These are phyloP conservation scores for Nerophis ophidion DNA, from an alignment of 2,113 vertebrate genomes.

Conservation along the genomic window DNA sequence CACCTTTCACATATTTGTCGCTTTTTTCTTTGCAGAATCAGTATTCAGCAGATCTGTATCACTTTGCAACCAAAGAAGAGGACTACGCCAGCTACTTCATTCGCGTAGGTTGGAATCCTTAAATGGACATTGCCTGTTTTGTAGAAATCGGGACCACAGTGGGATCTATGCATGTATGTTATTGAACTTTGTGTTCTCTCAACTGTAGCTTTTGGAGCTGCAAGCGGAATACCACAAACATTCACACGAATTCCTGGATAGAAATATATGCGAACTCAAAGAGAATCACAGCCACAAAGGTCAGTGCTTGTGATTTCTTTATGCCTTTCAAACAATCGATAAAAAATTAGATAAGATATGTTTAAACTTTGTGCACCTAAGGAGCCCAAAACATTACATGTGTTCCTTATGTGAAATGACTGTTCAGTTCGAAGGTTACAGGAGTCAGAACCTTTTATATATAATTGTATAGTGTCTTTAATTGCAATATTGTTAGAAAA, in stretches of 20 bases:
- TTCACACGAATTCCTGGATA: slow-evolving; percentile 79
- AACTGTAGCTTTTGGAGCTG: slow-evolving; percentile 83
- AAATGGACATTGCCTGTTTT: background rate
- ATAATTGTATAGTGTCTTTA: no score
- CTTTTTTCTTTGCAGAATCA: slow-evolving; percentile 77
- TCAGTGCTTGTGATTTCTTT: slow-evolving; percentile 29
- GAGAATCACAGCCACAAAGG: slow-evolving; percentile 78
- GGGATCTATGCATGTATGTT: no score
- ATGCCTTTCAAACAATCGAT: no score
- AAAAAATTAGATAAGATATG: no score
- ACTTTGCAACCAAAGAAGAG: slow-evolving; percentile 91
- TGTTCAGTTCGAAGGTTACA: no score
- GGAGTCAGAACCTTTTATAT: no score
- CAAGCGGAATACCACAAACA: slow-evolving; percentile 87
- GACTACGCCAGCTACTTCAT: slow-evolving; percentile 90
- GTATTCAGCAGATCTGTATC: slow-evolving; percentile 95
- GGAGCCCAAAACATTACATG: no score
- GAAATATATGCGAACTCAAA: slow-evolving; percentile 80
- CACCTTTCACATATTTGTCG: slow-evolving; percentile 10
- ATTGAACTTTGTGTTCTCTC: slow-evolving; percentile 3
- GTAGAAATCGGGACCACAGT: background rate
- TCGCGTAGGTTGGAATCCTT: slow-evolving; percentile 70
- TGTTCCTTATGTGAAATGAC: no score
- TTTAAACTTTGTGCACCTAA: no score
- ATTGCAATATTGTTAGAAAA: no score